phyloP scores from a whole-genome alignment of 2,113 vertebrate genomes.

The Chlamydotis undulata region DNA sequence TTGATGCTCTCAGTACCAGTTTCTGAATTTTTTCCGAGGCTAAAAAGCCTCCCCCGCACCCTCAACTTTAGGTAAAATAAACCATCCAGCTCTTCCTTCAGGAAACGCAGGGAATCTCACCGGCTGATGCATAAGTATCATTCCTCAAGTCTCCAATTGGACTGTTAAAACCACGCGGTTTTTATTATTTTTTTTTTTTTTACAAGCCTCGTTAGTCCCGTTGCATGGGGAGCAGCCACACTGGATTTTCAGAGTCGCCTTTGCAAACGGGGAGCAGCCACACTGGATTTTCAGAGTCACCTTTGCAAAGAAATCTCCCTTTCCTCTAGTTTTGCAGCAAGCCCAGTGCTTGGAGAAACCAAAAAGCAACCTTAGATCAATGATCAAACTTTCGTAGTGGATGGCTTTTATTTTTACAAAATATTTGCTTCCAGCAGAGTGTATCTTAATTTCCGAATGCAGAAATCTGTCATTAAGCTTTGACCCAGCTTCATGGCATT shows the following conservation, averaged over 20 bases:
- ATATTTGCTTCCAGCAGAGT: slow-evolving; percentile 84
- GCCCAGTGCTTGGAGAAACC: slow-evolving; percentile 32
- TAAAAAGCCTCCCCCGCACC: neutral
- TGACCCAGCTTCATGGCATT: slow-evolving; percentile 84
- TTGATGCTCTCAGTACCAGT: neutral
- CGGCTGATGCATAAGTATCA: neutral
- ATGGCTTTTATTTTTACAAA: slow-evolving; percentile 83
- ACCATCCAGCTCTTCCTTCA: neutral
- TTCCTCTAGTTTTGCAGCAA: neutral
- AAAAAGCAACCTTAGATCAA: slow-evolving; percentile 72
- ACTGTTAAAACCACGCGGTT: neutral
- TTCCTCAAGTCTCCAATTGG: neutral
- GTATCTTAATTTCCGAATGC: slow-evolving; percentile 82
- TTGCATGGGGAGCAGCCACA: neutral
- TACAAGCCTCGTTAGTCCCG: neutral
- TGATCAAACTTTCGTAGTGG: slow-evolving; percentile 73
- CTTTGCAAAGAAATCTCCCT: neutral
- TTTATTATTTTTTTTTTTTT: neutral
- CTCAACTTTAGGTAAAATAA: neutral
- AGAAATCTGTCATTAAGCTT: slow-evolving; percentile 85
- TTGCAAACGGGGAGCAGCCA: neutral
- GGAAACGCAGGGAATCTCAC: neutral
- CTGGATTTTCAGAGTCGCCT: neutral
- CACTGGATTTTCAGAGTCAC: neutral
- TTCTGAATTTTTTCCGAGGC: neutral